Evolutionary conservation across 2,888 invertebrate genomes (phyloP).

Genomic region (Andrena dorsata): DNA sequence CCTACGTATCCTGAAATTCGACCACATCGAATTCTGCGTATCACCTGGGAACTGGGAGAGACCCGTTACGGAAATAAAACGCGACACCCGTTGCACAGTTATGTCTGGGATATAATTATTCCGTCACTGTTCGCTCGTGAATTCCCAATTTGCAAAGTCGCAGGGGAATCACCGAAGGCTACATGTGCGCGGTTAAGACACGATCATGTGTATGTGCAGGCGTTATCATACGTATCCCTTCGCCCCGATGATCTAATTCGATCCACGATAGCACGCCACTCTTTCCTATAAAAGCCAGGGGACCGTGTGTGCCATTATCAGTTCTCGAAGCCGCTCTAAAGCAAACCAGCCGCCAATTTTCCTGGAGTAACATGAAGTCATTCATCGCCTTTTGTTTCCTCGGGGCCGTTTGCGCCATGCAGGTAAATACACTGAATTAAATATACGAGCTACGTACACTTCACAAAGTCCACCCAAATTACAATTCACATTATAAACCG

Average conservation of each 20-base stretch:
- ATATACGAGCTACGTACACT: background rate
- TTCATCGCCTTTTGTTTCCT: constrained; percentile 16
- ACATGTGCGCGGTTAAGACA: background rate
- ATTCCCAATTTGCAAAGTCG: background rate
- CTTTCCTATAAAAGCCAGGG: constrained; percentile 23
- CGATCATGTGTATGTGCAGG: background rate
- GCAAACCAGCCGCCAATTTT: background rate
- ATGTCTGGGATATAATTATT: background rate
- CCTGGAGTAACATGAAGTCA: constrained; percentile 26
- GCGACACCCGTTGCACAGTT: constrained; percentile 4
- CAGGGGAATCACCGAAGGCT: constrained; percentile 20
- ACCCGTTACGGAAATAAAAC: constrained; percentile 28
- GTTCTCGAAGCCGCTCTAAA: background rate
- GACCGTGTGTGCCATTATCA: constrained; percentile 3
- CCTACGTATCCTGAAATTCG: background rate
- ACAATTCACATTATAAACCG: no score
- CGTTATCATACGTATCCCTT: constrained; percentile 27
- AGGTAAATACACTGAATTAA: constrained; percentile 26
- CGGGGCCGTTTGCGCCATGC: constrained; percentile 26
- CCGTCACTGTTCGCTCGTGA: background rate
- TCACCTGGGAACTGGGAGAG: background rate
- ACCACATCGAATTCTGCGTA: no score
- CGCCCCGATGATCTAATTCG: constrained; percentile 2
- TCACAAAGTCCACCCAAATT: background rate
- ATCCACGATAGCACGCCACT: background rate